A percentile compares a stretch with the other conserved stretches of the same genome.
These are phyloP conservation scores for Hymenochirus boettgeri DNA, from an alignment of 2,113 vertebrate genomes.

Conservation along the genomic window DNA sequence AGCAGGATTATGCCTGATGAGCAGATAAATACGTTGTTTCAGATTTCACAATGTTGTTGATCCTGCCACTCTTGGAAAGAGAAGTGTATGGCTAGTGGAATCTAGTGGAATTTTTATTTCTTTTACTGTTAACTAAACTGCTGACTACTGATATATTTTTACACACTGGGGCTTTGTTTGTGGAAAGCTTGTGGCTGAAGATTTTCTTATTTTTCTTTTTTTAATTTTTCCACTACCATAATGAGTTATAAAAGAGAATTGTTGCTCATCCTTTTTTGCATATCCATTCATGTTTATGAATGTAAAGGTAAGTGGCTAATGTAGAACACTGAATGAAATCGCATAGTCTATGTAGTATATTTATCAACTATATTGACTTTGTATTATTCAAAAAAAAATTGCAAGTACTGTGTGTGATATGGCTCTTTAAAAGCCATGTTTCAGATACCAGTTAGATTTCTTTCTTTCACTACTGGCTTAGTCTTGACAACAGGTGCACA, in stretches of 20 bases:
- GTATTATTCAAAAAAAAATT: too few species aligned
- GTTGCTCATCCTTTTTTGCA: slow-evolving; percentile 61
- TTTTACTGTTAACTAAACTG: not conserved
- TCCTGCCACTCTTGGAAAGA: slow-evolving; percentile 55
- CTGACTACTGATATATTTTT: not conserved
- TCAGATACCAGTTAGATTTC: too few species aligned
- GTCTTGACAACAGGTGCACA: too few species aligned
- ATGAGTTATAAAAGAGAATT: slow-evolving; percentile 71
- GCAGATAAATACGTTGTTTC: slow-evolving; percentile 89
- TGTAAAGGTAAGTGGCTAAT: slow-evolving; percentile 70
- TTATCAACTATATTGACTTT: not conserved
- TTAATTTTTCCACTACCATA: slow-evolving; percentile 46
- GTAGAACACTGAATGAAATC: not conserved
- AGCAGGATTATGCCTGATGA: slow-evolving; percentile 88
- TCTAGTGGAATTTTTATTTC: not conserved
- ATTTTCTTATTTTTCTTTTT: too few species aligned
- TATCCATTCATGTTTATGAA: slow-evolving; percentile 64
- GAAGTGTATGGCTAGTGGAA: not conserved
- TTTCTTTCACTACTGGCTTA: too few species aligned
- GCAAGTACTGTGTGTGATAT: too few species aligned
- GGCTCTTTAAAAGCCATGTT: too few species aligned
- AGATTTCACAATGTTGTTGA: slow-evolving; percentile 70
- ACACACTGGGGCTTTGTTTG: too few species aligned
- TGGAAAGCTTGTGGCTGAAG: too few species aligned
- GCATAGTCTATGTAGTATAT: not conserved